Percentiles rank a stretch among this genome's conserved stretches.
These are phyloP conservation scores for Epinotia demarniana DNA, from an alignment of 2,888 invertebrate species.

Conservation along the genomic window DNA sequence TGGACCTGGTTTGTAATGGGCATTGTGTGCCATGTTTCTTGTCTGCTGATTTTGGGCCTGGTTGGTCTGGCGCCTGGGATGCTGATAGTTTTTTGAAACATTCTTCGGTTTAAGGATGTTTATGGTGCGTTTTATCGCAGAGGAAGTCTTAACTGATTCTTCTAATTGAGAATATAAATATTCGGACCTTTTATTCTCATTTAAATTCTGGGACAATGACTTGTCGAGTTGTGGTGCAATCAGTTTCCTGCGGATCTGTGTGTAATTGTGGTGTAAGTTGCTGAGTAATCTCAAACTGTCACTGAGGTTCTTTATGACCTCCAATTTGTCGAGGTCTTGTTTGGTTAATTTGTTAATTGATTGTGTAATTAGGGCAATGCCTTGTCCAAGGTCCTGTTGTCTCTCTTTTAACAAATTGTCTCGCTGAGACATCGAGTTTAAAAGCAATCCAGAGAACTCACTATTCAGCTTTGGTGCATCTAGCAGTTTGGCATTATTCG, in stretches of 20 bases:
- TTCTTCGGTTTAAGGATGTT: not conserved
- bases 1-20: slow-evolving; percentile 2
- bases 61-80: not conserved
- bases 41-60: not conserved
- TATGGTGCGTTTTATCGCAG: not conserved
- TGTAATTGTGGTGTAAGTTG: not conserved
- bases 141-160: not conserved
- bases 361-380: too few relatives aligned
- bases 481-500: too few relatives aligned
- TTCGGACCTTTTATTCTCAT: not conserved
- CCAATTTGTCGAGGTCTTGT: too few relatives aligned
- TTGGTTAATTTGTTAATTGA: too few relatives aligned
- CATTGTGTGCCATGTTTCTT: not conserved
- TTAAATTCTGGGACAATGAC: not conserved
- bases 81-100: not conserved
- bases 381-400: too few relatives aligned
- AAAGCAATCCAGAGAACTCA: too few relatives aligned
- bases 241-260: not conserved
- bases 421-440: too few relatives aligned
- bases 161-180: not conserved
- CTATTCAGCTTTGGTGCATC: too few relatives aligned
- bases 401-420: too few relatives aligned
- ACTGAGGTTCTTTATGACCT: not conserved
- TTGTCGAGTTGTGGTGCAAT: not conserved
- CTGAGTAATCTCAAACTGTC: not conserved